phyloP scores from a whole-genome alignment of 2,797 vertebrate genomes.

The Pipistrellus nathusii region DNA sequence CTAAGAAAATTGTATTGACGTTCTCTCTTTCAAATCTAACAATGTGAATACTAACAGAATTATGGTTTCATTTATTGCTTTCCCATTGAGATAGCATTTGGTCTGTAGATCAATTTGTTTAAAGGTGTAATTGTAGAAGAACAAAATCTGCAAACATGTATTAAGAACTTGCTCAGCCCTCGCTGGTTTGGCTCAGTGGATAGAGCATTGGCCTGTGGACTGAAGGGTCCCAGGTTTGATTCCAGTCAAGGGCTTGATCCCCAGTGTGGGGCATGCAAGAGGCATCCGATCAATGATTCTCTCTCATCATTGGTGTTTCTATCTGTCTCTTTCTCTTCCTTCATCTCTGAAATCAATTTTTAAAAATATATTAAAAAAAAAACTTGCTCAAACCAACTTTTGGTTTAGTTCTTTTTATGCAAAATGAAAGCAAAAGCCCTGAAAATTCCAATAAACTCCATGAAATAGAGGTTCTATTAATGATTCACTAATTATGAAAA shows the following conservation, averaged over 20 bases:
- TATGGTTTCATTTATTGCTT: neutral
- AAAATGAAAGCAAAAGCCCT: constrained; percentile 18
- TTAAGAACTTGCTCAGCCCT: constrained; percentile 18
- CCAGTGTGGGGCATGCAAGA: too few species aligned
- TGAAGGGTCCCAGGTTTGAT: too few species aligned
- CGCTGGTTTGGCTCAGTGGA: too few species aligned
- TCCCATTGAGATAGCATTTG: constrained; percentile 6
- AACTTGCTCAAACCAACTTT: constrained; percentile 17
- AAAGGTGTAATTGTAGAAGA: neutral
- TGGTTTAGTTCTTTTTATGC: neutral
- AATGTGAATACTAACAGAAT: constrained; percentile 8
- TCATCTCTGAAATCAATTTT: too few species aligned
- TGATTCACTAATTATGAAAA: constrained; percentile 29
- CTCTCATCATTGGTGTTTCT: too few species aligned
- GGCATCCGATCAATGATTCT: too few species aligned
- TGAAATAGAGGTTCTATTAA: constrained; percentile 19
- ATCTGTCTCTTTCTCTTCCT: too few species aligned
- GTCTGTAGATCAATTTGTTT: neutral
- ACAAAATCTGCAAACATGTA: constrained; percentile 36
- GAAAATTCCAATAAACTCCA: constrained; percentile 14
- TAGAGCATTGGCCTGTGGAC: too few species aligned
- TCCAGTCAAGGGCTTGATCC: too few species aligned
- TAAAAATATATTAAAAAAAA: neutral
- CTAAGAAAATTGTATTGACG: constrained; percentile 8
- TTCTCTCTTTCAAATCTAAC: constrained; percentile 1